These are phyloP conservation scores for Drosophila arizonae DNA, from an alignment of 1,140 invertebrate genomes.

Conservation along the genomic window DNA sequence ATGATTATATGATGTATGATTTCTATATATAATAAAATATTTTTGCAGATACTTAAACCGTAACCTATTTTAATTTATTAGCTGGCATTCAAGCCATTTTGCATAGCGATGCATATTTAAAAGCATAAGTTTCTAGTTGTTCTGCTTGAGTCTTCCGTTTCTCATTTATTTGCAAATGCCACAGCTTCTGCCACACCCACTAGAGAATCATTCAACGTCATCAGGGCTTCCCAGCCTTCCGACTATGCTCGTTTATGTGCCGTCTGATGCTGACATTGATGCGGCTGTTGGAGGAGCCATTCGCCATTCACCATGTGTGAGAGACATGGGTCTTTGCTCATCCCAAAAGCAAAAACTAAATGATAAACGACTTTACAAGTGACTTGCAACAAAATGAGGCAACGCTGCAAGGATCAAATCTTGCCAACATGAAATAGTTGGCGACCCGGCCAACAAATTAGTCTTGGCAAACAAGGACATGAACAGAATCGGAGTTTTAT, in stretches of 20 bases:
- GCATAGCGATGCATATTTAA: too few relatives aligned
- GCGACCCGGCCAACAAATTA: slow-evolving; percentile 61
- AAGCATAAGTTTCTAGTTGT: too few relatives aligned
- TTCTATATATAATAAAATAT: too few relatives aligned
- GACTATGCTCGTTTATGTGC: slow-evolving; percentile 55
- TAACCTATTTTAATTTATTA: too few relatives aligned
- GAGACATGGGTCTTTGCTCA: slow-evolving; percentile 41
- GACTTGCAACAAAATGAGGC: slow-evolving; percentile 71
- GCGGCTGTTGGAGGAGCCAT: slow-evolving; percentile 54
- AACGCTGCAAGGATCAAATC: slow-evolving; percentile 56
- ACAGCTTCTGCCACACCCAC: slow-evolving; percentile 11
- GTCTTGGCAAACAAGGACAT: slow-evolving; percentile 57
- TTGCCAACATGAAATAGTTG: slow-evolving; percentile 36
- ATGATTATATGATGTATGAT: too few relatives aligned
- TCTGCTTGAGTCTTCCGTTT: background rate
- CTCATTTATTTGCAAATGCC: slow-evolving; percentile 3
- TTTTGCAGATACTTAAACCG: too few relatives aligned
- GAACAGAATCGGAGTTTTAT: slow-evolving; percentile 5
- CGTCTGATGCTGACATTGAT: slow-evolving; percentile 72
- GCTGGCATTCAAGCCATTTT: too few relatives aligned
- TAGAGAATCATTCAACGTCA: slow-evolving; percentile 17
- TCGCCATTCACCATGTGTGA: slow-evolving; percentile 62
- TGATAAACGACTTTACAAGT: slow-evolving; percentile 82
- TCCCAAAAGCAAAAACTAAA: slow-evolving; percentile 58
- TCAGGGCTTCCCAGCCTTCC: slow-evolving; percentile 53